A percentile compares a stretch with the other conserved stretches of the same genome.
These are phyloP conservation scores for Syrista parreyssii DNA, from an alignment of 2,888 invertebrate species.

Conservation along the genomic window DNA sequence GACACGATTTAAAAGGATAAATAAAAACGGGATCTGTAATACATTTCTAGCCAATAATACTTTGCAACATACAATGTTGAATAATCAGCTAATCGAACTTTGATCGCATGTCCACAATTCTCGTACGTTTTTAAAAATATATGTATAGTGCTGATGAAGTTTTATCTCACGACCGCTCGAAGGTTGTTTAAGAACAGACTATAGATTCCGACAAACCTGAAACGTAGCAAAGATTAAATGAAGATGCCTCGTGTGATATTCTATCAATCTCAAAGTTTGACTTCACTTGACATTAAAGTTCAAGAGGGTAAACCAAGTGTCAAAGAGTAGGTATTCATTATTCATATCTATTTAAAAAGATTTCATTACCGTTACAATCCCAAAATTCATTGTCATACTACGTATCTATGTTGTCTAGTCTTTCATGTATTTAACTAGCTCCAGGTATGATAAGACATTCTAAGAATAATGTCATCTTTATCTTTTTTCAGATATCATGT, in stretches of 20 bases:
- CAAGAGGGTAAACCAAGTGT: too few species aligned
- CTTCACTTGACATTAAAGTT: neutral
- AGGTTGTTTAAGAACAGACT: neutral
- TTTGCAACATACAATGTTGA: neutral
- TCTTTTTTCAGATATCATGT: conserved; percentile 52
- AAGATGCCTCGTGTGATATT: neutral
- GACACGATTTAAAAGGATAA: neutral
- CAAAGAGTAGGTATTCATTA: neutral
- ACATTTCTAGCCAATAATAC: neutral
- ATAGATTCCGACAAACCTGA: neutral
- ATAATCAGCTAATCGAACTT: neutral
- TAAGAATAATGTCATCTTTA: neutral
- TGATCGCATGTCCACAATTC: neutral
- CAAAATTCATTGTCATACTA: neutral
- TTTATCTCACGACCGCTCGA: neutral
- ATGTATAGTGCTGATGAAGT: neutral
- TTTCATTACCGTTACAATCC: neutral
- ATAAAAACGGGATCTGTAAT: neutral
- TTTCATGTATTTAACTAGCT: neutral
- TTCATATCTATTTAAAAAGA: neutral
- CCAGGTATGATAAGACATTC: neutral
- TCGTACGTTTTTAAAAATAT: neutral
- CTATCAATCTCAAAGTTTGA: neutral
- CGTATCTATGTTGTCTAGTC: neutral
- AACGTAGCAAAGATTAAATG: neutral